Conservation (phyloP, 2,888 invertebrate genomes). For the Scrobipalpa costella region DNA sequence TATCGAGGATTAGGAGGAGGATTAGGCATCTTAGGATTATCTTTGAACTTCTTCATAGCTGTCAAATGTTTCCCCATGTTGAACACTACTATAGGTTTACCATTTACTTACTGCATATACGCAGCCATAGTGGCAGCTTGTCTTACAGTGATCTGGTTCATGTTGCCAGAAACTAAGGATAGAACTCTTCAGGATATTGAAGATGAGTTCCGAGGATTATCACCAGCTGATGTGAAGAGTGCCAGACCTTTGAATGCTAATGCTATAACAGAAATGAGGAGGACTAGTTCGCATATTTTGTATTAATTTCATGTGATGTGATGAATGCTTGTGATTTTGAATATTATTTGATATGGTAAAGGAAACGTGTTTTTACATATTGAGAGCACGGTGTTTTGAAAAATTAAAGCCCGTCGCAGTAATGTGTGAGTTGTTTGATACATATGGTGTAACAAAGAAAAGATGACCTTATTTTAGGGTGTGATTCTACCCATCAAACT, state of each 20-base stretch:
- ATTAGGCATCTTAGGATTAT: constrained; percentile 82
- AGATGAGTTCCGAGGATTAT: constrained; percentile 68
- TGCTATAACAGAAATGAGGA: constrained; percentile 47
- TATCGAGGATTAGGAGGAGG: constrained; percentile 84
- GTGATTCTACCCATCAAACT: too few relatives aligned
- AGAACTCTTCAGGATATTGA: constrained; percentile 85
- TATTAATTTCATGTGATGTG: constrained; percentile 48
- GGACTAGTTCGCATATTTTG: constrained; percentile 67
- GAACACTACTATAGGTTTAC: constrained; percentile 72
- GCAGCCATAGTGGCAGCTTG: constrained; percentile 77
- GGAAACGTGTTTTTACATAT: too few relatives aligned
- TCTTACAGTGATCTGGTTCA: constrained; percentile 77
- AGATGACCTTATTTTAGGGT: too few relatives aligned
- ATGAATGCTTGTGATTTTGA: constrained; percentile 5
- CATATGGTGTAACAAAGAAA: too few relatives aligned
- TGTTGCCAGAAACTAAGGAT: constrained; percentile 85
- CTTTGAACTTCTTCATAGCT: constrained; percentile 83
- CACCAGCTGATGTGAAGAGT: constrained; percentile 49
- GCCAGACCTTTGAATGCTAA: constrained; percentile 55
- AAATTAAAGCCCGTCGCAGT: too few relatives aligned
- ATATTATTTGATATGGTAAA: too few relatives aligned
- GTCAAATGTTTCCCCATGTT: constrained; percentile 84
- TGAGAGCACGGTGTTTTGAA: too few relatives aligned
- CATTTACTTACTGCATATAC: constrained; percentile 82
- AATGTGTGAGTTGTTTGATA: too few relatives aligned